Evolutionary conservation across 2,888 invertebrate species (phyloP).

Genomic region (Opisthograptis luteolata): DNA sequence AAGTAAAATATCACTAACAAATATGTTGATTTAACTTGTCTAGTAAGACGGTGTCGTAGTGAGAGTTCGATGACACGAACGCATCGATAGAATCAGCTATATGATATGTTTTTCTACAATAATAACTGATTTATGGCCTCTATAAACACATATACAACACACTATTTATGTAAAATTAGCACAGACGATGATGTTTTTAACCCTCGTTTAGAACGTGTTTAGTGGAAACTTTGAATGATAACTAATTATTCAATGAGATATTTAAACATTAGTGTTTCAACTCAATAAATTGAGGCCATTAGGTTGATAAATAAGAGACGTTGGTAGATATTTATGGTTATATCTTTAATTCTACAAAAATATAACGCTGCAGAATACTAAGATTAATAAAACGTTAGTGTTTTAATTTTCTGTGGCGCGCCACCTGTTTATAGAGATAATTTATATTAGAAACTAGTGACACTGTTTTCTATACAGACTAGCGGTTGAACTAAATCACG

Average conservation of each 20-base stretch:
- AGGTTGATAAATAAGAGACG: slow-evolving; percentile 2
- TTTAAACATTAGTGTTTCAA: slow-evolving; percentile 15
- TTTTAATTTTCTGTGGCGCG: slow-evolving; percentile 29
- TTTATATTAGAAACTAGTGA: slow-evolving; percentile 38
- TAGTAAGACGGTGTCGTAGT: slow-evolving; percentile 28
- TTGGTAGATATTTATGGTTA: slow-evolving; percentile 24
- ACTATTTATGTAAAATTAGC: no score
- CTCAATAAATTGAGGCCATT: background rate
- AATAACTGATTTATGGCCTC: no score
- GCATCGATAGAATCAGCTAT: slow-evolving; percentile 43
- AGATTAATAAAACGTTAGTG: slow-evolving; percentile 18
- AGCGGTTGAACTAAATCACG: slow-evolving; percentile 40
- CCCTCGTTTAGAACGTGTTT: slow-evolving; percentile 40
- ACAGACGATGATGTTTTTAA: slow-evolving; percentile 44
- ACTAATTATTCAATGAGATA: slow-evolving; percentile 18
- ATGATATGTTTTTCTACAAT: slow-evolving; percentile 36
- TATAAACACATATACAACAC: no score
- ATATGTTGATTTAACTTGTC: slow-evolving; percentile 32
- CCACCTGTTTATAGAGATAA: slow-evolving; percentile 43
- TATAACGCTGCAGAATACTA: slow-evolving; percentile 1
- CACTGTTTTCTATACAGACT: slow-evolving; percentile 28
- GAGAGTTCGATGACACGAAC: slow-evolving; percentile 47
- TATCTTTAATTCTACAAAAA: slow-evolving; percentile 22
- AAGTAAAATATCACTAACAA: slow-evolving; percentile 30
- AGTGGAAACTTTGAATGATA: slow-evolving; percentile 35